phyloP scores from a whole-genome alignment of 2,797 vertebrate species.

The Pangasius larnaudii region DNA sequence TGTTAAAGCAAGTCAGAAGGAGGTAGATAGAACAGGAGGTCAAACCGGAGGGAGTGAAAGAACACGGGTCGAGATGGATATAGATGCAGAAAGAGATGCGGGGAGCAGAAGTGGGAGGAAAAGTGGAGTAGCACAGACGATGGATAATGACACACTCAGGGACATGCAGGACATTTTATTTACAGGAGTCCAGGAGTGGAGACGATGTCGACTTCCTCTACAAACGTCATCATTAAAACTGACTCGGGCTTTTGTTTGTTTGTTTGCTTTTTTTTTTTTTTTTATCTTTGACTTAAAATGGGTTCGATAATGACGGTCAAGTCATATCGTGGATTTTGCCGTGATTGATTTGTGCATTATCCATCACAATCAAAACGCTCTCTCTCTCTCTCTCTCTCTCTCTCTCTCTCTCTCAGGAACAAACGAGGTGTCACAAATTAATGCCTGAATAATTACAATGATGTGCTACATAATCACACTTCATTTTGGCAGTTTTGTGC shows the following conservation, averaged over 20 bases:
- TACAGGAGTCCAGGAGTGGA: slow-evolving; percentile 3
- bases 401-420: neutral
- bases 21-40: neutral
- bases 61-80: slow-evolving; percentile 14
- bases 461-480: slow-evolving; percentile 27
- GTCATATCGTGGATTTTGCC: too few relatives aligned
- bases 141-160: slow-evolving; percentile 26
- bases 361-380: neutral
- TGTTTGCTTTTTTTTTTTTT: neutral
- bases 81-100: neutral
- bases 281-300: neutral
- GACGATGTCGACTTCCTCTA: neutral
- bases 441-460: slow-evolving; percentile 29
- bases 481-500: slow-evolving; percentile 21
- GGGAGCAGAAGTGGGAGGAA: neutral
- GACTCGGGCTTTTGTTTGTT: neutral
- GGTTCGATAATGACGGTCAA: neutral
- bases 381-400: neutral
- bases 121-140: neutral
- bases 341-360: neutral
- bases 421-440: slow-evolving; percentile 2
- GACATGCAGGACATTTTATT: slow-evolving; percentile 25
- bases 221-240: neutral
- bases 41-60: slow-evolving; percentile 2
- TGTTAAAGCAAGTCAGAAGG: slow-evolving; percentile 20